These are phyloP conservation scores for Orcinus orca DNA, from an alignment of 2,113 vertebrate genomes.

Conservation along the genomic window DNA sequence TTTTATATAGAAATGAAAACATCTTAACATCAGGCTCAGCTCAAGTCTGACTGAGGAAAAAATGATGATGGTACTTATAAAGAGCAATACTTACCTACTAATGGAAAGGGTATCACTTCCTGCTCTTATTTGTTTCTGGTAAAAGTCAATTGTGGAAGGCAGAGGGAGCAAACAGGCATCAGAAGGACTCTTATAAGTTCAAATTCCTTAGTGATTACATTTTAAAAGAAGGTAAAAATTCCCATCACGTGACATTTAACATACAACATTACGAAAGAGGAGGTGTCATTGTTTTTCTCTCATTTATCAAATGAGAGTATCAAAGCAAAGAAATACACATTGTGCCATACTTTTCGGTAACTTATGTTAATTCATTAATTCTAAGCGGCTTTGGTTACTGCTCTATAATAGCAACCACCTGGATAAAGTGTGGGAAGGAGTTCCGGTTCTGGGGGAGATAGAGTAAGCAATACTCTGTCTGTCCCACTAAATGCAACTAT, in stretches of 20 bases:
- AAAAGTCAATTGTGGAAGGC: conserved; percentile 39
- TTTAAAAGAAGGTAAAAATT: background rate
- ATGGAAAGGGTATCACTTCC: background rate
- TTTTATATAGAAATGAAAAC: conserved; percentile 48
- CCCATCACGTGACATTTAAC: background rate
- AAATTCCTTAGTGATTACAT: background rate
- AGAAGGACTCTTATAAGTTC: background rate
- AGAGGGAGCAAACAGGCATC: conserved; percentile 34
- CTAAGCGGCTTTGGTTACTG: background rate
- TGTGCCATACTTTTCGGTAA: background rate
- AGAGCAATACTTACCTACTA: background rate
- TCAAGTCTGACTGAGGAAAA: conserved; percentile 57
- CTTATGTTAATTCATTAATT: background rate
- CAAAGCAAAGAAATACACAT: background rate
- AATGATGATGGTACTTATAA: conserved; percentile 13
- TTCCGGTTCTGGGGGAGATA: background rate
- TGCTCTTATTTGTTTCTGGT: conserved; percentile 40
- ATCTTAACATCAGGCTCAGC: conserved; percentile 33
- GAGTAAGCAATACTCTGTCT: background rate
- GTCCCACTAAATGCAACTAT: background rate
- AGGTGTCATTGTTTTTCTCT: background rate
- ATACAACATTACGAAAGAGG: background rate
- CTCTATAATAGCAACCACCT: background rate
- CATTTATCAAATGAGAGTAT: background rate
- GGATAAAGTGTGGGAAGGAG: background rate